These are phyloP conservation scores for Conger conger DNA, from an alignment of 2,113 vertebrate species.

Conservation along the genomic window DNA sequence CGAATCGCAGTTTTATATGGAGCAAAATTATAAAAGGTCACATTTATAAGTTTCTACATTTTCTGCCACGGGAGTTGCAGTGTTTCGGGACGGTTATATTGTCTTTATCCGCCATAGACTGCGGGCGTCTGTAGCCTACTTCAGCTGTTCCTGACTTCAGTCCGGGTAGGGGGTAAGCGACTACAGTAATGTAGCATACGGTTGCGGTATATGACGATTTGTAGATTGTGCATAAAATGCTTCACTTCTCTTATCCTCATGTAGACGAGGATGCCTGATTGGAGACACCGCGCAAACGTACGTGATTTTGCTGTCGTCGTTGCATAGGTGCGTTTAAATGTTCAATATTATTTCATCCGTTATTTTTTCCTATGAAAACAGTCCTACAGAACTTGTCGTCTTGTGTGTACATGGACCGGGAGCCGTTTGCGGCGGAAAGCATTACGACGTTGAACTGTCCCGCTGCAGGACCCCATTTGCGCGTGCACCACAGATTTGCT, in stretches of 20 bases:
- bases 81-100: constrained; percentile 36
- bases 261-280: background rate
- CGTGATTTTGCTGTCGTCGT: no score
- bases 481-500: background rate
- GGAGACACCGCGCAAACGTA: background rate
- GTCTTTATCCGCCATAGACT: constrained; percentile 48
- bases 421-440: background rate
- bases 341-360: no score
- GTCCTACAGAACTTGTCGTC: no score
- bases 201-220: background rate
- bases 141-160: constrained; percentile 63
- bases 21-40: background rate
- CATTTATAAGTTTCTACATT: background rate
- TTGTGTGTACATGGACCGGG: background rate
- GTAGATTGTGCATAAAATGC: background rate
- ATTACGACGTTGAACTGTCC: background rate
- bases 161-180: constrained; percentile 18
- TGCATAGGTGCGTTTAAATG: no score
- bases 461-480: background rate
- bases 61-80: constrained; percentile 43
- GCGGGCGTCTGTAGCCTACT: constrained; percentile 43
- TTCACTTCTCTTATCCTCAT: background rate
- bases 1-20: background rate
- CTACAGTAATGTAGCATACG: background rate
- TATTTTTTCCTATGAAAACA: no score